Conservation (phyloP, 2,113 vertebrate genomes). For the Cyphomyrus discorhynchus region DNA sequence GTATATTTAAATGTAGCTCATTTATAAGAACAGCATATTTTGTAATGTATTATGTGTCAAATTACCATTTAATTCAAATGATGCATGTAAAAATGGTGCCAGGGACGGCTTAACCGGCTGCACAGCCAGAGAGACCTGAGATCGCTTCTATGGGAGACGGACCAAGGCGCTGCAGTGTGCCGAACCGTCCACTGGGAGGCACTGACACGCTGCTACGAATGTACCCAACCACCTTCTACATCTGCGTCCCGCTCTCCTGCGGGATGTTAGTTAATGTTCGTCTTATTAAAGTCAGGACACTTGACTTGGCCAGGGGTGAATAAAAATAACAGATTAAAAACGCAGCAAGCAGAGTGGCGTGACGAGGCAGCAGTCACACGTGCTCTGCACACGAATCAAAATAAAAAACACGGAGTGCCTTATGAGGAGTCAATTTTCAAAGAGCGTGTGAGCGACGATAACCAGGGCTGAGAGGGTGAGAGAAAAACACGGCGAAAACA, state of each 20-base stretch:
- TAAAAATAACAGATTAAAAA: neutral
- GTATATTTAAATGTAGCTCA: neutral
- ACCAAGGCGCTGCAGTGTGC: neutral
- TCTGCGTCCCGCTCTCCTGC: neutral
- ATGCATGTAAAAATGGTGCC: neutral
- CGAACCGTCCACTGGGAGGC: slow-evolving; percentile 21
- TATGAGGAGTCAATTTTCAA: neutral
- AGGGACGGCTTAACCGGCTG: neutral
- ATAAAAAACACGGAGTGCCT: neutral
- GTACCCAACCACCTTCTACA: neutral
- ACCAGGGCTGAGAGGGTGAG: neutral
- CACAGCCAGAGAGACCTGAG: neutral
- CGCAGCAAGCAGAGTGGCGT: neutral
- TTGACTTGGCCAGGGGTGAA: neutral
- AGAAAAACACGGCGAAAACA: neutral
- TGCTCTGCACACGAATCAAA: neutral
- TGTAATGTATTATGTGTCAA: neutral
- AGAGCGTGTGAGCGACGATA: neutral
- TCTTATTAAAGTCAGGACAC: neutral
- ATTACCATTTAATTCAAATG: neutral
- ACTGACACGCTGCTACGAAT: neutral
- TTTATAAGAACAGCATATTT: neutral
- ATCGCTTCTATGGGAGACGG: neutral
- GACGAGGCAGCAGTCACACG: neutral
- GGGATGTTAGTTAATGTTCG: neutral